A percentile compares a stretch with the other conserved stretches of the same genome.
These are phyloP conservation scores for Fukomys damarensis DNA, from an alignment of 2,113 vertebrate genomes.

Conservation along the genomic window DNA sequence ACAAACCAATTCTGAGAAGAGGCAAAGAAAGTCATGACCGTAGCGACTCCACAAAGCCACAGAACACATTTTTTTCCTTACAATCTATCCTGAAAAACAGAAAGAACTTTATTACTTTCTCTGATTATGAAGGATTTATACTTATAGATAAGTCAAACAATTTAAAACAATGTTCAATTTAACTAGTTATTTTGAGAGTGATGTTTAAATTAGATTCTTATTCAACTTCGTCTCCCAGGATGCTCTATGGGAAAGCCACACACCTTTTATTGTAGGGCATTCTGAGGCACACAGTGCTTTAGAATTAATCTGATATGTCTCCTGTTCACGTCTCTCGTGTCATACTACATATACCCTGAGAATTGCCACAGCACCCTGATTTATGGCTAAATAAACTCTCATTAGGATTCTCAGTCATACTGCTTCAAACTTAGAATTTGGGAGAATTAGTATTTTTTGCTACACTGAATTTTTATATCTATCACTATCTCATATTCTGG, in stretches of 20 bases:
- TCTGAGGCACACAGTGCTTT: neutral
- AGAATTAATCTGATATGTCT: neutral
- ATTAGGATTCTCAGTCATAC: neutral
- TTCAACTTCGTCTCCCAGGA: neutral
- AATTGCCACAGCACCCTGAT: neutral
- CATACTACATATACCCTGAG: neutral
- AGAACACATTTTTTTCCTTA: neutral
- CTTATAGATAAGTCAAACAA: neutral
- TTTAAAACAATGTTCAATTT: neutral
- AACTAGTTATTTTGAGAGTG: neutral
- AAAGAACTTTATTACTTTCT: neutral
- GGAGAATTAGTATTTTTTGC: neutral
- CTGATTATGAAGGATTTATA: neutral
- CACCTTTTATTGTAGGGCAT: neutral
- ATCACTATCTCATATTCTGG: neutral
- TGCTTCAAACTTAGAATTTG: neutral
- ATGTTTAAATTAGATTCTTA: neutral
- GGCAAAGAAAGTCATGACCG: neutral
- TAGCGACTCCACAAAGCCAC: too few species aligned
- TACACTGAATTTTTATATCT: neutral
- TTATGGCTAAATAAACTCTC: neutral
- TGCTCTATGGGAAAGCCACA: neutral
- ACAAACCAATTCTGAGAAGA: neutral
- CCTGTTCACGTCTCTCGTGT: neutral
- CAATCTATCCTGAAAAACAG: neutral